Evolutionary conservation across 2,113 vertebrate species (phyloP).

Genomic region (Hippocampus zosterae): DNA sequence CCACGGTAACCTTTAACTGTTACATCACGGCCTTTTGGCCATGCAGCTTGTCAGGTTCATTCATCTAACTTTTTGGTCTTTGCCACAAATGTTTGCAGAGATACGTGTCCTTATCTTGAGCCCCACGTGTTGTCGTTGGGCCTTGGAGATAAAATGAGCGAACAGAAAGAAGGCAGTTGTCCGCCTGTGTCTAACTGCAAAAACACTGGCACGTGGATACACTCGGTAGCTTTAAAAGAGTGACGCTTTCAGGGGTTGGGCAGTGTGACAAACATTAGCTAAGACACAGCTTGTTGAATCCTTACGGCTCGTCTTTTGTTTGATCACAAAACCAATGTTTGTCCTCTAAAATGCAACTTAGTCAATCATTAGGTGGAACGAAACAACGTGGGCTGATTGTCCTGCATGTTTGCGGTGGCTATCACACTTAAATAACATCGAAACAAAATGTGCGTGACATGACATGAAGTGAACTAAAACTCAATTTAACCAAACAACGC

Average conservation of each 20-base stretch:
- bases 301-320: not conserved
- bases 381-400: not conserved
- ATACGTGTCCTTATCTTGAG: not conserved
- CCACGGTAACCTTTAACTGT: slow-evolving; percentile 37
- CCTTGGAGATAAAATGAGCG: not conserved
- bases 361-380: not conserved
- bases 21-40: slow-evolving; percentile 45
- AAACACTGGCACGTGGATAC: not conserved
- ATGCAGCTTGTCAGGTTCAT: not conserved
- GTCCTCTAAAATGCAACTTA: not conserved
- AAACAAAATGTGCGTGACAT: not conserved
- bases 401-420: not conserved
- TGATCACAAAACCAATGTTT: not conserved
- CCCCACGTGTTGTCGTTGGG: not conserved
- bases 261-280: not conserved
- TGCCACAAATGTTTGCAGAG: not conserved
- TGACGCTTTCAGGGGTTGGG: not conserved
- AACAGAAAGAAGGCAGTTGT: not conserved
- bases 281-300: not conserved
- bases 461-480: not conserved
- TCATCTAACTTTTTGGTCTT: not conserved
- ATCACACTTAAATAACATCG: not conserved
- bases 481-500: no score
- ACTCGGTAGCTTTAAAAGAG: not conserved
- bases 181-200: not conserved